phyloP scores from a whole-genome alignment of 2,113 vertebrate species.

The Pteruthius melanotis region DNA sequence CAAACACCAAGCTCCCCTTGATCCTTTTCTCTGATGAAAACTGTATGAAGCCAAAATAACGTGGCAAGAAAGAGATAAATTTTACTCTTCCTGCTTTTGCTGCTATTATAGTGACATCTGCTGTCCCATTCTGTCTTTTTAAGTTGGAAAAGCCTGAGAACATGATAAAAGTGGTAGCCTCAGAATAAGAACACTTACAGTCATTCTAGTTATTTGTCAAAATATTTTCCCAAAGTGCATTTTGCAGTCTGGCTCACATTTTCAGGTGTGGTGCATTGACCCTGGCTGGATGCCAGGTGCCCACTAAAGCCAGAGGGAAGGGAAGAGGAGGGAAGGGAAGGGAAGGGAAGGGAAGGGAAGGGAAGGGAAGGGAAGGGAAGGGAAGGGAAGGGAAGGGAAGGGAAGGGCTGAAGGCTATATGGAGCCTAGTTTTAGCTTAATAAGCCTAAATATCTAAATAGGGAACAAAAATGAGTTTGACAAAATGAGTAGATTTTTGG shows the following conservation, averaged over 20 bases:
- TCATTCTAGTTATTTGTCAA: neutral
- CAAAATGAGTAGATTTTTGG: fast-evolving
- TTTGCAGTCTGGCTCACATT: neutral
- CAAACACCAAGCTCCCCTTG: neutral
- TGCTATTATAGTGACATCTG: slow-evolving; percentile 19
- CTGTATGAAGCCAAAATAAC: neutral
- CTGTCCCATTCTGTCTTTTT: neutral
- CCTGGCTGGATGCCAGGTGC: no score
- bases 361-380: neutral
- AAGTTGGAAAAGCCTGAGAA: neutral
- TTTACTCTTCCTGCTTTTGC: neutral
- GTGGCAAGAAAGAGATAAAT: fast-evolving
- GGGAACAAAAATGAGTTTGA: neutral
- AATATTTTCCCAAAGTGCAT: neutral
- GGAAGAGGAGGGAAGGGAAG: no score
- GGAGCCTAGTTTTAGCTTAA: neutral
- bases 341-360: no score
- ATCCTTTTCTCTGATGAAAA: neutral
- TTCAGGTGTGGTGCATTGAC: neutral
- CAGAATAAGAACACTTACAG: neutral
- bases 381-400: neutral
- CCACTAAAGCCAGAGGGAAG: neutral
- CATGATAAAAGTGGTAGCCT: neutral
- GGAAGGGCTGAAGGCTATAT: neutral
- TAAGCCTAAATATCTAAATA: neutral